Percentiles rank a stretch among this genome's conserved stretches.
Evolutionary conservation across 64 coral and sea anemone genomes (phyloP).

Genomic region (Dendronephthya gigantea): DNA sequence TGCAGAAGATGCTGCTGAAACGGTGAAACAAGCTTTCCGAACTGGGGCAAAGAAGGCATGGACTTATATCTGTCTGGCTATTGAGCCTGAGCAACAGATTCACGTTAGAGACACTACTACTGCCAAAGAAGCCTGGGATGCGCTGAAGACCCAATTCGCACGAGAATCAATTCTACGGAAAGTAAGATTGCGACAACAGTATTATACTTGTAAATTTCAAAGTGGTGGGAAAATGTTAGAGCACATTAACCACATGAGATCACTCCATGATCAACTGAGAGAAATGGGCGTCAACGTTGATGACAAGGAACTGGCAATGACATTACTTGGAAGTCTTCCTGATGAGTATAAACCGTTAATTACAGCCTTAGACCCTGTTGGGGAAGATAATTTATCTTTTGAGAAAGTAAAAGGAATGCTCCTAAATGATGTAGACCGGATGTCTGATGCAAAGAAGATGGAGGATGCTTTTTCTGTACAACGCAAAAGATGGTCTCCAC

Average conservation of each 20-base stretch:
- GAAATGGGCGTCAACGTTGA: not conserved
- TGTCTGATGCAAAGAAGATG: slow-evolving; percentile 13
- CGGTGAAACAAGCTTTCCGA: not conserved
- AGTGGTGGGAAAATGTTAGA: slow-evolving; percentile 30
- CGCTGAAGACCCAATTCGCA: slow-evolving; percentile 29
- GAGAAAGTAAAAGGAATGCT: slow-evolving; percentile 37
- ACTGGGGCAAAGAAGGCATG: slow-evolving; percentile 8
- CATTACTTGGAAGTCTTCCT: slow-evolving; percentile 30
- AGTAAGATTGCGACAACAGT: slow-evolving; percentile 32
- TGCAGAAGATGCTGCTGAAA: not conserved
- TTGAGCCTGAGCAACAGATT: slow-evolving; percentile 29
- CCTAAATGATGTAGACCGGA: slow-evolving; percentile 35
- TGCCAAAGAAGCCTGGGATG: slow-evolving; percentile 27
- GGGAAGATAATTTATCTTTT: slow-evolving; percentile 37
- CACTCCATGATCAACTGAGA: slow-evolving; percentile 31
- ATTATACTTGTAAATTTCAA: slow-evolving; percentile 7
- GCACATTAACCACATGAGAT: slow-evolving; percentile 26
- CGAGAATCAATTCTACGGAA: slow-evolving; percentile 22
- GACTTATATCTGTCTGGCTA: slow-evolving; percentile 10
- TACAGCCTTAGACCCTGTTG: slow-evolving; percentile 40
- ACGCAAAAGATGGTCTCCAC: slow-evolving; percentile 4
- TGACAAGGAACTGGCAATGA: slow-evolving; percentile 29
- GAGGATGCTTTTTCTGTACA: slow-evolving; percentile 30
- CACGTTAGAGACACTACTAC: slow-evolving; percentile 14
- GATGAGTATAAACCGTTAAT: slow-evolving; percentile 35